Percentiles rank a stretch among this genome's conserved stretches.
These are phyloP conservation scores for Alloplasta piceator DNA, from an alignment of 2,888 invertebrate species.

Conservation along the genomic window DNA sequence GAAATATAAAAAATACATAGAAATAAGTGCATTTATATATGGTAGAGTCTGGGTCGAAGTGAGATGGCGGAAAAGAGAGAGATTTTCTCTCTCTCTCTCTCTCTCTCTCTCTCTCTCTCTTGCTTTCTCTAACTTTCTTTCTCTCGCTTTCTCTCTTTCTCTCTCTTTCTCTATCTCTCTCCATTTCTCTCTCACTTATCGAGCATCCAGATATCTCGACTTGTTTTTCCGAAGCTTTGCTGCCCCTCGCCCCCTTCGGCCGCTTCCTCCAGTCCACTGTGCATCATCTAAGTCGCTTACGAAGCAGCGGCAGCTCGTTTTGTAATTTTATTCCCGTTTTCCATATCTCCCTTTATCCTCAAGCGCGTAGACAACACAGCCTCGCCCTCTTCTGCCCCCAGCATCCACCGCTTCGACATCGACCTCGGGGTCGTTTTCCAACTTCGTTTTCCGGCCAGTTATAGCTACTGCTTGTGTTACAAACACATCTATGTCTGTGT, in stretches of 20 bases:
- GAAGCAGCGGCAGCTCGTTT: slow-evolving; percentile 65
- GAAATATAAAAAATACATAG: too few species aligned
- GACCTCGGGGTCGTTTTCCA: slow-evolving; percentile 35
- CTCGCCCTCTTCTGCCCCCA: slow-evolving; percentile 19
- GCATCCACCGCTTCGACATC: slow-evolving; percentile 27
- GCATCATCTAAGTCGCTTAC: slow-evolving; percentile 11
- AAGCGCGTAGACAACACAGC: slow-evolving; percentile 40
- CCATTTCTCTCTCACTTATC: background rate
- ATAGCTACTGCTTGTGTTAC: slow-evolving; percentile 29
- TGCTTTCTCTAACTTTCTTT: too few species aligned
- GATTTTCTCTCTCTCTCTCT: background rate
- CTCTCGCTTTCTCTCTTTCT: too few species aligned
- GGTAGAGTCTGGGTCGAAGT: slow-evolving; percentile 11
- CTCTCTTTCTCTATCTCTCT: too few species aligned
- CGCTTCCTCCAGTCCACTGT: slow-evolving; percentile 31
- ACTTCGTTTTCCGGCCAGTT: slow-evolving; percentile 36
- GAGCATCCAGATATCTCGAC: slow-evolving; percentile 57
- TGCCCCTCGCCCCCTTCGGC: background rate
- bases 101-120: background rate
- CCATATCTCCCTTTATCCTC: slow-evolving; percentile 62
- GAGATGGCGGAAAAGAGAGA: slow-evolving; percentile 19
- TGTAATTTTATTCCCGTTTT: slow-evolving; percentile 74
- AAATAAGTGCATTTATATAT: slow-evolving; percentile 3
- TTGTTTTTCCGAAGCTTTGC: slow-evolving; percentile 60
- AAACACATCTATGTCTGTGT: slow-evolving; percentile 4